Conservation (phyloP, 2,797 vertebrate species). For the Crenuchus spilurus region DNA sequence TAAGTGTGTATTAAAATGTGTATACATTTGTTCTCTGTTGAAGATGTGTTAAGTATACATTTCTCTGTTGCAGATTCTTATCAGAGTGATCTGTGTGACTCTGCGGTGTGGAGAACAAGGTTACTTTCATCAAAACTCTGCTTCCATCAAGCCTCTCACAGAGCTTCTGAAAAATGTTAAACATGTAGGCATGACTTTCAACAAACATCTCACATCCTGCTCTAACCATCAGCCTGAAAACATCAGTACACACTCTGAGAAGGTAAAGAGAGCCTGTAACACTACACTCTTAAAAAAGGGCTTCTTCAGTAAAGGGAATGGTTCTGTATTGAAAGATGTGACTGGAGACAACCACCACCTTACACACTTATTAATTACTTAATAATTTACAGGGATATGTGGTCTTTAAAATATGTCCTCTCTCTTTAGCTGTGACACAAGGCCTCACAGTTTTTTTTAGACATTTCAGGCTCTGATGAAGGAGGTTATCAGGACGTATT, state of each 20-base stretch:
- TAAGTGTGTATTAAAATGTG: too few species aligned
- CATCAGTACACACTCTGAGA: constrained; percentile 55
- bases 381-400: too few species aligned
- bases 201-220: not conserved
- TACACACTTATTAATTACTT: too few species aligned
- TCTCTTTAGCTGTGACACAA: too few species aligned
- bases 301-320: too few species aligned
- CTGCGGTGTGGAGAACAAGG: constrained; percentile 62
- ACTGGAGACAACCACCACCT: too few species aligned
- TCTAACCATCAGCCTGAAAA: constrained; percentile 26
- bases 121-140: constrained; percentile 57
- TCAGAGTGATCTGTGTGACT: constrained; percentile 68
- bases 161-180: constrained; percentile 54
- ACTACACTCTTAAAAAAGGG: too few species aligned
- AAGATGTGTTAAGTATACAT: not conserved
- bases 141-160: constrained; percentile 42
- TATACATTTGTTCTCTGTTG: not conserved
- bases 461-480: too few species aligned
- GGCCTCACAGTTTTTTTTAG: too few species aligned
- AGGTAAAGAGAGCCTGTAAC: constrained; percentile 70
- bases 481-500: too few species aligned
- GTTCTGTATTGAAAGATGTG: too few species aligned
- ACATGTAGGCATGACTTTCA: constrained; percentile 1
- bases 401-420: too few species aligned
- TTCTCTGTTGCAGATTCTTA: constrained; percentile 72